phyloP scores from a whole-genome alignment of 2,797 vertebrate species.

The Poliocrania exsul region DNA sequence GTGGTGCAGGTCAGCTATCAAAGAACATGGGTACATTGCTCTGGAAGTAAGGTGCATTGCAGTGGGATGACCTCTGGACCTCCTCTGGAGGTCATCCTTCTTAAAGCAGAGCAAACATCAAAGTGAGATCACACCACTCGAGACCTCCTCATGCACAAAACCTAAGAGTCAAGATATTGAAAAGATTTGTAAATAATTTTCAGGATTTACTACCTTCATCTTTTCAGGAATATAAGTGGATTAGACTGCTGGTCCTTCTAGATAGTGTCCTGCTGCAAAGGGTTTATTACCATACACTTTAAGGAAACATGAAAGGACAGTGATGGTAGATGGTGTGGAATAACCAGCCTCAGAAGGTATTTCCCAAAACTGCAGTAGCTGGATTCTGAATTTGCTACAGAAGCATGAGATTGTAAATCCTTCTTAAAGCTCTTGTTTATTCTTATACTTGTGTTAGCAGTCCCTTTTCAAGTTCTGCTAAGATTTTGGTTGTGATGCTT shows the following conservation, averaged over 20 bases:
- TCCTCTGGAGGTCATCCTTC: not conserved
- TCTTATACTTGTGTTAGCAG: not conserved
- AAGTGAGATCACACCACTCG: not conserved
- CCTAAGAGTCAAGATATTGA: not conserved
- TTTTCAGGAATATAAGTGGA: not conserved
- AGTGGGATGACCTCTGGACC: not conserved
- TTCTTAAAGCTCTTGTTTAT: constrained; percentile 1
- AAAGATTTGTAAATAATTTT: not conserved
- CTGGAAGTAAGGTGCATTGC: not conserved
- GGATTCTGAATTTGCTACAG: not conserved
- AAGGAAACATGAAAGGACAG: not conserved
- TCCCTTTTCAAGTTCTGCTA: not conserved
- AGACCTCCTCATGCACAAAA: not conserved
- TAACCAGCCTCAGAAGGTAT: not conserved
- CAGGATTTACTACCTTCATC: not conserved
- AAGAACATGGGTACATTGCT: not conserved
- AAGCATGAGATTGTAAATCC: not conserved
- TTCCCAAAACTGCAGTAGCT: not conserved
- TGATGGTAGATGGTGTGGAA: not conserved
- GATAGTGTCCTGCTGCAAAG: not conserved
- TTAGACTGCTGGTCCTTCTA: not conserved
- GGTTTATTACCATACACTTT: not conserved
- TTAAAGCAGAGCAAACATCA: rapidly evolving
- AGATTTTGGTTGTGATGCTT: not conserved
- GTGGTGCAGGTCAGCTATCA: not conserved